Conservation (phyloP, 2,113 vertebrate genomes). For the Campylomormyrus numenius region DNA sequence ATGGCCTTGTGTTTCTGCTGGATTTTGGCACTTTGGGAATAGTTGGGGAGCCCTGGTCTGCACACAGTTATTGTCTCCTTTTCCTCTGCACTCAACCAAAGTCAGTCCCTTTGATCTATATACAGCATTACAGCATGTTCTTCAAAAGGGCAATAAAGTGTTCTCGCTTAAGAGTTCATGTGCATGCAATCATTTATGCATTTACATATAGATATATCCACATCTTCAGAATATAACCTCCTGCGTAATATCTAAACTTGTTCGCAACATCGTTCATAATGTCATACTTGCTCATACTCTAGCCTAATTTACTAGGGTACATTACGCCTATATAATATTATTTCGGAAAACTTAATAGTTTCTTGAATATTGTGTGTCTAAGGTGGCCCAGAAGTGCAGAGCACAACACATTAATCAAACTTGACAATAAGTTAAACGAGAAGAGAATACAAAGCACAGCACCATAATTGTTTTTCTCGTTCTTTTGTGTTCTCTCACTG, state of each 20-base stretch:
- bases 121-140: neutral
- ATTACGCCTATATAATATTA: neutral
- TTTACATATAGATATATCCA: neutral
- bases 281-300: neutral
- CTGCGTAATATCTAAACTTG: neutral
- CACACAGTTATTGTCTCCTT: neutral
- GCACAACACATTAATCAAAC: neutral
- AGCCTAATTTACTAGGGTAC: neutral
- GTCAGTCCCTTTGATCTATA: neutral
- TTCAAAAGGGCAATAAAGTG: neutral
- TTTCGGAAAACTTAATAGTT: neutral
- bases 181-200: neutral
- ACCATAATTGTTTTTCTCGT: neutral
- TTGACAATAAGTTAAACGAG: neutral
- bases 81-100: neutral
- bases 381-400: neutral
- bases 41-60: neutral
- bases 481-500: neutral
- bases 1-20: neutral
- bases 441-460: neutral
- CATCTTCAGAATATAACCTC: neutral
- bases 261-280: neutral
- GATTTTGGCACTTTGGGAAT: neutral
- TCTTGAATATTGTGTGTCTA: neutral
- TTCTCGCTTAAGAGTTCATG: neutral